These are phyloP conservation scores for Metallyticus violacea DNA, from an alignment of 2,888 invertebrate species.

Conservation along the genomic window DNA sequence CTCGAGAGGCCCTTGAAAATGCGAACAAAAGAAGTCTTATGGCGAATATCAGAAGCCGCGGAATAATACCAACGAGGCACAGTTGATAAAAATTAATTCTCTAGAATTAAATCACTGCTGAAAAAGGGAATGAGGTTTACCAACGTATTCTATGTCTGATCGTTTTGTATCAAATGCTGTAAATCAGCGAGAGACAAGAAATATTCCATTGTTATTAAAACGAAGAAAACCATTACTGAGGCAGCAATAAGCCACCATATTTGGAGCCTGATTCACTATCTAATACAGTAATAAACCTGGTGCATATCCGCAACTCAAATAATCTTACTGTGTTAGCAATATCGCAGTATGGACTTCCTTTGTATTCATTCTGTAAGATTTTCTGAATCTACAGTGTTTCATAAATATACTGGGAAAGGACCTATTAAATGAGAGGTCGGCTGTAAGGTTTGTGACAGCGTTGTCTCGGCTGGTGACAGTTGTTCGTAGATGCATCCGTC, in stretches of 20 bases:
- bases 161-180: not conserved
- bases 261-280: no score
- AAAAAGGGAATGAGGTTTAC: not conserved
- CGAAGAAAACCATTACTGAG: not conserved
- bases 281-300: no score
- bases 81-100: not conserved
- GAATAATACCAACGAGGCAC: not conserved
- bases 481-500: no score
- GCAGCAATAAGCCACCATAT: not conserved
- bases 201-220: not conserved
- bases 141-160: not conserved
- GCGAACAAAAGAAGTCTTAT: not conserved
- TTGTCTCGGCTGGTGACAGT: no score
- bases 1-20: not conserved
- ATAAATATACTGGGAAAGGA: no score
- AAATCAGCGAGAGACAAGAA: not conserved
- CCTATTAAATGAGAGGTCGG: no score
- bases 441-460: no score
- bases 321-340: no score
- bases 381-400: no score
- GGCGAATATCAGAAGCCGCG: not conserved
- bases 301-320: no score
- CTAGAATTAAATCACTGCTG: not conserved
- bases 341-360: no score
- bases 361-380: no score